A percentile compares a stretch with the other conserved stretches of the same genome.
Evolutionary conservation across 2,113 vertebrate species (phyloP).

Genomic region (Mellivora capensis): DNA sequence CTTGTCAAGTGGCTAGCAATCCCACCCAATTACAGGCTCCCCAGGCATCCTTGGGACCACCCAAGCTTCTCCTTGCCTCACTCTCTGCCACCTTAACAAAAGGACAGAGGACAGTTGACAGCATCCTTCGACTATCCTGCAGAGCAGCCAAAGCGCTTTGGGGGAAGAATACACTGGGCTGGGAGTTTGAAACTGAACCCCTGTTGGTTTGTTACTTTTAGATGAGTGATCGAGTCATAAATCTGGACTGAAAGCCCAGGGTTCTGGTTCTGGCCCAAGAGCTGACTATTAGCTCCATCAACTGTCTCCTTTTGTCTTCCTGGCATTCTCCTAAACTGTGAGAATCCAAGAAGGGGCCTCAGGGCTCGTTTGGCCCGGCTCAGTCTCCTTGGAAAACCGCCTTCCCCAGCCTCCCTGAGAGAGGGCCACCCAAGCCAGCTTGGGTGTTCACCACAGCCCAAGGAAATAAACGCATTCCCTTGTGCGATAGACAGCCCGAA

Average conservation of each 20-base stretch:
- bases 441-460: background rate
- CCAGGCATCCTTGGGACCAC: background rate
- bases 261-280: background rate
- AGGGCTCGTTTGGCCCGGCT: background rate
- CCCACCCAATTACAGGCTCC: background rate
- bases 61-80: background rate
- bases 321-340: background rate
- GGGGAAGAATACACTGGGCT: background rate
- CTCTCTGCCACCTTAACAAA: slow-evolving; percentile 2
- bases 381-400: background rate
- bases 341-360: background rate
- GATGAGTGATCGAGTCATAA: background rate
- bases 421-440: slow-evolving; percentile 30
- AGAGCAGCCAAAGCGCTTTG: background rate
- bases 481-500: background rate
- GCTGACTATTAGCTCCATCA: background rate
- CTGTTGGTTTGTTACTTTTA: background rate
- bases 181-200: background rate
- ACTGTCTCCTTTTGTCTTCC: slow-evolving; percentile 12
- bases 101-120: background rate
- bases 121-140: background rate
- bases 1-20: background rate
- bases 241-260: background rate
- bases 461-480: slow-evolving; percentile 25
- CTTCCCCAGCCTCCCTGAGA: background rate